A percentile compares a stretch with the other conserved stretches of the same genome.
Conservation (phyloP, 2,113 vertebrate genomes). For the Rhinichthys klamathensis region DNA sequence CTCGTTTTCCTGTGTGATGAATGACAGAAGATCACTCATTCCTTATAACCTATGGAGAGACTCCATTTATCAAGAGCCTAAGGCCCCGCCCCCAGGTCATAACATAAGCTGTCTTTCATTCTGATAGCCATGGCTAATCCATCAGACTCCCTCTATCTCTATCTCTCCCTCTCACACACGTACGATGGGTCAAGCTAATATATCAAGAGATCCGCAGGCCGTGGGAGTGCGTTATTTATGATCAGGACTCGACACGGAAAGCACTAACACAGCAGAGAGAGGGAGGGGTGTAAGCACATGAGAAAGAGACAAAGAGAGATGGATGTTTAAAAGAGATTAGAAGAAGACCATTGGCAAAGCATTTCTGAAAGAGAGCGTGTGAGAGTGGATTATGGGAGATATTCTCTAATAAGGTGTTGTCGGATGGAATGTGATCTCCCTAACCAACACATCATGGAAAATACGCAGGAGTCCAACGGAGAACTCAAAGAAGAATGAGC, state of each 20-base stretch:
- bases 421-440: neutral
- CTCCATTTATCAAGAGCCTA: constrained; percentile 53
- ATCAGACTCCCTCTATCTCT: constrained; percentile 45
- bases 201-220: constrained; percentile 56
- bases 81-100: constrained; percentile 52
- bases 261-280: constrained; percentile 42
- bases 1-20: constrained; percentile 57
- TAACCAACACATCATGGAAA: neutral
- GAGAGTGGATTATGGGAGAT: constrained; percentile 24
- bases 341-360: constrained; percentile 28
- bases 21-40: constrained; percentile 59
- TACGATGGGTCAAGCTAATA: constrained; percentile 55
- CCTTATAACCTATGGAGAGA: constrained; percentile 54
- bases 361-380: constrained; percentile 21
- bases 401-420: constrained; percentile 15
- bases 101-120: constrained; percentile 62
- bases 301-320: constrained; percentile 34
- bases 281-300: constrained; percentile 18
- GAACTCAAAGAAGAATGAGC: neutral
- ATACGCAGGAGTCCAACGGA: neutral
- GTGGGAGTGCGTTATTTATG: constrained; percentile 59
- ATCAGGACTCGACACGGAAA: constrained; percentile 55
- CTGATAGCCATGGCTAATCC: constrained; percentile 55
- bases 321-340: constrained; percentile 35
- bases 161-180: constrained; percentile 30